A percentile compares a stretch with the other conserved stretches of the same genome.
Conservation (phyloP, 2,797 vertebrate species). For the Tiaroga cobitis region DNA sequence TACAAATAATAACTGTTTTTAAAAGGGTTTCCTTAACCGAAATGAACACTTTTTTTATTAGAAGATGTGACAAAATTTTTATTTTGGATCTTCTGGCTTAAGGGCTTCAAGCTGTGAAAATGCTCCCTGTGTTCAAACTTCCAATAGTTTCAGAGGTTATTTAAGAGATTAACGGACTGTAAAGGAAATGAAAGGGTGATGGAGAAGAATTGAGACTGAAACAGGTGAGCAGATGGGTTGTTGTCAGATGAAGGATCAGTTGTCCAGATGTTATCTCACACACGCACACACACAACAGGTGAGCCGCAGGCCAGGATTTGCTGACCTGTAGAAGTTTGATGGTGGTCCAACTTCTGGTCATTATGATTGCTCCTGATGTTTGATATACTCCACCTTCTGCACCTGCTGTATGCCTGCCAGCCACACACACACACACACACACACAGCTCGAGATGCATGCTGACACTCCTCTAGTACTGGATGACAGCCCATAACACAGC, state of each 20-base stretch:
- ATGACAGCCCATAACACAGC: slow-evolving; percentile 22
- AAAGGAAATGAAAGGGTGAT: slow-evolving; percentile 4
- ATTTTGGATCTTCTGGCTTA: background rate
- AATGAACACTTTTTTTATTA: background rate
- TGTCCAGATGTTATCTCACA: slow-evolving; percentile 41
- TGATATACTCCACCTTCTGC: slow-evolving; percentile 52
- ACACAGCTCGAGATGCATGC: slow-evolving; percentile 44
- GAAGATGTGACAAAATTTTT: background rate
- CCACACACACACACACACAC: slow-evolving; percentile 38
- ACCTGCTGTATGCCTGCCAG: slow-evolving; percentile 51
- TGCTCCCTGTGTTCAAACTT: background rate
- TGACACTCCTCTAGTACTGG: slow-evolving; percentile 20
- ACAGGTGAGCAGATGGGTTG: slow-evolving; percentile 54
- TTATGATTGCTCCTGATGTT: slow-evolving; percentile 60
- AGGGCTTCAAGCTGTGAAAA: background rate
- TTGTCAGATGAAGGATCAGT: slow-evolving; percentile 60
- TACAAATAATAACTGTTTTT: background rate
- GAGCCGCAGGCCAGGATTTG: slow-evolving; percentile 40
- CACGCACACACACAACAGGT: slow-evolving; percentile 41
- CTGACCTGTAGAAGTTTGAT: slow-evolving; percentile 57
- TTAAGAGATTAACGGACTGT: background rate
- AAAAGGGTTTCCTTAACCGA: background rate
- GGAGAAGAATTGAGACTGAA: background rate
- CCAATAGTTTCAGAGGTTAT: background rate
- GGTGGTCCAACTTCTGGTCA: slow-evolving; percentile 57